Evolutionary conservation across 2,888 invertebrate species (phyloP), one percentile per base, ranked within the genome.

Genomic region (Sesamia inferens): DNA sequence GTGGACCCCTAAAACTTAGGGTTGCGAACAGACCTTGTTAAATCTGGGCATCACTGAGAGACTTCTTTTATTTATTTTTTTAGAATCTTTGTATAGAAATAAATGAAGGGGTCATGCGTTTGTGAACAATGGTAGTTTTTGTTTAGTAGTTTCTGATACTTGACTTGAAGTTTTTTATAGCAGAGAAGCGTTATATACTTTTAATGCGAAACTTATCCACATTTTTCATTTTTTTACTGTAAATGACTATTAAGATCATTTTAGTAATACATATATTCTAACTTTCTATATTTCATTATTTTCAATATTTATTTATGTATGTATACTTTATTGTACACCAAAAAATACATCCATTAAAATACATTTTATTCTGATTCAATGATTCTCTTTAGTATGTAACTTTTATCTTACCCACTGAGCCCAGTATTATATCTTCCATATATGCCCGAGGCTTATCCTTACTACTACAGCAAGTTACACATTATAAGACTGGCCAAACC

Each of bases 391-490:
- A 68, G n/a, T 57, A 62, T 31, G 7, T 44, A 58, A 31, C 42
- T n/a, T 24, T n/a, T 81, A 76, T 79, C 59, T 68, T 24, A 68
- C 42, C 55, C n/a, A 69, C 65, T 44, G 31, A 24, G 51, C 39
- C 13, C 44, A 68, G 62, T 47, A 55, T 19, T 11, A 10, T 16
- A 13, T 73, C 55, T 24, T 54, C 5, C 39, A 22, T 69, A 68
- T 31, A 68, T 22, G 79, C 86, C 81, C 61, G 57, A 68, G 81
- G 87, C 87, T 85, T 81, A 86, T 85, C 85, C 77, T 74, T 85
- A 31, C 78, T 75, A 81, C 78, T 81, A 68, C 67, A 48, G 64
- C 63, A 78, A 84, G 76, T 81, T 75, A 76, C 79, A 85, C 66
- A 79, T 64, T 79, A 65, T 74, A 75, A 78, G 83, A 76, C 81